Evolutionary conservation across 2,113 vertebrate genomes (phyloP).

Genomic region (Istiophorus platypterus): DNA sequence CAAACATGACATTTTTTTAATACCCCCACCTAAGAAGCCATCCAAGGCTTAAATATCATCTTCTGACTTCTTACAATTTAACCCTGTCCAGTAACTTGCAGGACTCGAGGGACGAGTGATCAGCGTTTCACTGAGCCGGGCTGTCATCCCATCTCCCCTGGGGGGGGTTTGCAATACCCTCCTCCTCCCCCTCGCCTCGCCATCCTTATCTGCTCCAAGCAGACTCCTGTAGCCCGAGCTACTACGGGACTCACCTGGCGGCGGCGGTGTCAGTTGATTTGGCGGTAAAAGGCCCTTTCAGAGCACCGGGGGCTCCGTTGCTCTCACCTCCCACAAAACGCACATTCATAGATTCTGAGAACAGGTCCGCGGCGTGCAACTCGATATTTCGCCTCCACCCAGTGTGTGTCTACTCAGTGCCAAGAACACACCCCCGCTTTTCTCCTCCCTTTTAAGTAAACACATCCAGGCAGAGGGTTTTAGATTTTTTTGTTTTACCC

Average conservation of each 20-base stretch:
- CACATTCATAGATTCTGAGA: slow-evolving; percentile 52
- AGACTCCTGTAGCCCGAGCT: slow-evolving; percentile 26
- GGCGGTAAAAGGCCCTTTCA: slow-evolving; percentile 69
- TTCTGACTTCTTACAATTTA: not conserved
- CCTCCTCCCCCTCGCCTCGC: too few relatives aligned
- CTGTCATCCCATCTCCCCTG: slow-evolving; percentile 38
- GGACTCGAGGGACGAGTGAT: not conserved
- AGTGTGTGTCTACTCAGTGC: slow-evolving; percentile 18
- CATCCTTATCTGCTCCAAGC: slow-evolving; percentile 40
- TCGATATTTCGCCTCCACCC: slow-evolving; percentile 40
- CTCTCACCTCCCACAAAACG: slow-evolving; percentile 64
- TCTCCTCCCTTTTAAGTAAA: slow-evolving; percentile 62
- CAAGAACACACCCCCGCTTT: too few relatives aligned
- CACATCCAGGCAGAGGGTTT: slow-evolving; percentile 32
- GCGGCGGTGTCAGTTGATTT: slow-evolving; percentile 51
- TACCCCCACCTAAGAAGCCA: too few relatives aligned
- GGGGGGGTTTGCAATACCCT: slow-evolving; percentile 49
- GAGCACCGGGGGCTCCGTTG: slow-evolving; percentile 52
- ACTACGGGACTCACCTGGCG: too few relatives aligned
- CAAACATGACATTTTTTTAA: too few relatives aligned
- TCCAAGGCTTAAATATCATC: not conserved
- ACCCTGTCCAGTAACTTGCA: not conserved
- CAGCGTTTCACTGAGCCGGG: slow-evolving; percentile 9
- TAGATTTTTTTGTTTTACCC: not conserved
- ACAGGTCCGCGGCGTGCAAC: slow-evolving; percentile 44